These are phyloP conservation scores for Anadara kagoshimensis DNA, from an alignment of 1,140 invertebrate genomes.

Conservation along the genomic window DNA sequence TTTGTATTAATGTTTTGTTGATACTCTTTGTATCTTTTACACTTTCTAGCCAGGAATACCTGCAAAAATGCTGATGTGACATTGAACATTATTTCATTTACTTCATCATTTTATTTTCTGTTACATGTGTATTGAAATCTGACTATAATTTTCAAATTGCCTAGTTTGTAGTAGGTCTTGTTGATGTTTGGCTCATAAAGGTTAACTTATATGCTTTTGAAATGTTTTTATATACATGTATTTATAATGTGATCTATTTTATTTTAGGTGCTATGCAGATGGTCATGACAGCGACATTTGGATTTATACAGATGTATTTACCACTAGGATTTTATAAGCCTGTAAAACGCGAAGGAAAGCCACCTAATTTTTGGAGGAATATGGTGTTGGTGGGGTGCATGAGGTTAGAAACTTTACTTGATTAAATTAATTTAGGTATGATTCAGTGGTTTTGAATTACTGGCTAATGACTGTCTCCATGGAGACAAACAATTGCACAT, in stretches of 20 bases:
- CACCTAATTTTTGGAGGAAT: constrained; percentile 84
- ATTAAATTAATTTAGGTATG: constrained; percentile 14
- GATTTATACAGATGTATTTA: constrained; percentile 84
- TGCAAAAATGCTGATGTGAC: neutral
- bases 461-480: no score
- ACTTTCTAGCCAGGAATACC: constrained; percentile 22
- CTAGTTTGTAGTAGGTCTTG: no score
- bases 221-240: neutral
- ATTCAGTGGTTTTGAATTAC: neutral
- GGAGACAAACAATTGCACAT: neutral
- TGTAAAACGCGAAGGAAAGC: constrained; percentile 78
- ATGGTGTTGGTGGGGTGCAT: constrained; percentile 86
- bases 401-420: constrained; percentile 74
- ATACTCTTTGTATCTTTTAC: neutral
- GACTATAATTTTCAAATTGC: no score
- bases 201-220: no score
- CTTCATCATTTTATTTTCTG: neutral
- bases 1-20: no score
- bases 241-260: constrained; percentile 8
- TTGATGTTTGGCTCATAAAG: no score
- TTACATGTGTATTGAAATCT: no score
- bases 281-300: constrained; percentile 85
- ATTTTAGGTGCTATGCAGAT: constrained; percentile 80
- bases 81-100: constrained; percentile 1
- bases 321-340: constrained; percentile 78